Conservation (phyloP, 2,888 invertebrate genomes). For the Cheilosia vernalis region DNA sequence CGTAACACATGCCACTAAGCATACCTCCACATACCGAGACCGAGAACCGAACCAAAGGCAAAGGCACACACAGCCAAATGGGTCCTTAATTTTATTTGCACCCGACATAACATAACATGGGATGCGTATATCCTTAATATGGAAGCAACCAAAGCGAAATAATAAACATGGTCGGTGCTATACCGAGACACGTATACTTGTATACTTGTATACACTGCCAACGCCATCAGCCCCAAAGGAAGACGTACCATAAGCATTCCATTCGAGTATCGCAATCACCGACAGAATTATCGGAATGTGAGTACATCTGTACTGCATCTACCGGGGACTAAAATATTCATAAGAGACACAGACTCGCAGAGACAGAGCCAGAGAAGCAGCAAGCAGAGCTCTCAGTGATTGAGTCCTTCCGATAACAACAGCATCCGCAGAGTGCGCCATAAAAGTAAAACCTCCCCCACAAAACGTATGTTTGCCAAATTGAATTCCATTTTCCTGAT, state of each 20-base stretch:
- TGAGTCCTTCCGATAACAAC: conserved; percentile 74
- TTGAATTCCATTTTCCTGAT: conserved; percentile 71
- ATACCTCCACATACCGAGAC: conserved; percentile 6
- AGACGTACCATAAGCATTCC: conserved; percentile 28
- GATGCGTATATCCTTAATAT: conserved; percentile 38
- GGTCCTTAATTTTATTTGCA: conserved; percentile 59
- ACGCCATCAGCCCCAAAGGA: conserved; percentile 10
- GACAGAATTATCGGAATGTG: conserved; percentile 64
- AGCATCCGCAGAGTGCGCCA: conserved; percentile 68
- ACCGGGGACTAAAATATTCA: conserved; percentile 59
- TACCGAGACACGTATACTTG: conserved; percentile 19
- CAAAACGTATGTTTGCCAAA: conserved; percentile 72
- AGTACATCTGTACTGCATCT: conserved; percentile 62
- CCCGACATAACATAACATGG: background rate
- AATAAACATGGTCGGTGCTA: conserved; percentile 26
- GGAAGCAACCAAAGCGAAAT: conserved; percentile 18
- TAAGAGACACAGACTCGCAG: conserved; percentile 24
- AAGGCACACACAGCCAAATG: conserved; percentile 32
- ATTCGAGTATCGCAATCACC: conserved; percentile 57
- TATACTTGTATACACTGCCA: background rate
- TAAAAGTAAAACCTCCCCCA: conserved; percentile 64
- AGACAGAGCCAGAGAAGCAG: background rate
- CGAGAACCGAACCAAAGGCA: too few relatives aligned
- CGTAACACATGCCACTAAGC: conserved; percentile 58
- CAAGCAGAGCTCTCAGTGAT: conserved; percentile 42